Percentiles rank a stretch among this genome's conserved stretches.
Conservation (phyloP, 2,113 vertebrate species). For the zebrafish (Danio rerio) region GRCz12tu NC_133189.1:31843001-31843500, state of each 20-base stretch:
- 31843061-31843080: conserved; percentile 67
- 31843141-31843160: conserved; percentile 52
- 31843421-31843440: too few relatives aligned
- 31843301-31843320: not conserved
- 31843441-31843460: too few relatives aligned
- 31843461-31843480: too few relatives aligned
- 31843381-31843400: too few relatives aligned
- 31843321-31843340: too few relatives aligned
- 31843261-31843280: not conserved
- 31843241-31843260: not conserved
- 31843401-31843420: too few relatives aligned
- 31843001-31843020: not conserved
- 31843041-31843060: conserved; percentile 74
- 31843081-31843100: conserved; percentile 71
- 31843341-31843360: too few relatives aligned
- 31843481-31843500: too few relatives aligned
- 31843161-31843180: conserved; percentile 31
- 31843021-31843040: conserved; percentile 45
- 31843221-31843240: not conserved
- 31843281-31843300: not conserved
- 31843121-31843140: conserved; percentile 60
- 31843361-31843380: too few relatives aligned
- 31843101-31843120: conserved; percentile 68
- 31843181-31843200: conserved; percentile 9
- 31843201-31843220: not conserved